Evolutionary conservation across 2,888 invertebrate species (phyloP), one percentile per base, ranked within the genome.

Genomic region (Erebia ligea): DNA sequence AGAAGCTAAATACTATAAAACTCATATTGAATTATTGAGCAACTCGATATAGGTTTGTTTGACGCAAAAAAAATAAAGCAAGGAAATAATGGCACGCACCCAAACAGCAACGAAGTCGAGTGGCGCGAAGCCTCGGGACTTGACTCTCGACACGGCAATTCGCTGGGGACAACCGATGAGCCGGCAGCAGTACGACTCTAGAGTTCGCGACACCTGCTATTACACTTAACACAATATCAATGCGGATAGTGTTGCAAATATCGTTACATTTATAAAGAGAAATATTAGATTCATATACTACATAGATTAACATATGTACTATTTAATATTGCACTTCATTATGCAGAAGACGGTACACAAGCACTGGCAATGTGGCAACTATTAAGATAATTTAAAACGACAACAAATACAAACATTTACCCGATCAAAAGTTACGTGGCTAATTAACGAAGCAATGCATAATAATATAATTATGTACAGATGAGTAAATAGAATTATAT

Each of bases 81-180:
- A 80, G 79, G 77, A 81, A 80, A 80, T 79, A 82, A 83, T 84
- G 84, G 84, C 84, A 83, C 81, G 80, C 81, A 81, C 82, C 83
- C 81, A 82, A 77, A 78, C 80, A 76, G 79, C 77, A 78, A 79
- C 76, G 75, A 76, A 75, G 80, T 76, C 76, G 74, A 77, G 70
- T 64, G 71, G 69, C 69, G 72, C 71, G 52, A 63, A 75, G 75
- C 74, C 71, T 75, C 73, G 73, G 74, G 73, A 72, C 70, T 74
- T 72, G 73, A 75, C 73, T 72, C 70, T 74, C 73, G 73, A 75
- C 73, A 74, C 72, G 69, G 72, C 76, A 70, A 69, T 71, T 72
- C 76, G 68, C 75, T 73, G 58, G 75, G 73, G 73, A 78, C 17
- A 17, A 10, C 10, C 19, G 17, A 10, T 6, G 17, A 17, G 54